phyloP scores from a whole-genome alignment of 2,113 vertebrate genomes.

The Chunga burmeisteri region DNA sequence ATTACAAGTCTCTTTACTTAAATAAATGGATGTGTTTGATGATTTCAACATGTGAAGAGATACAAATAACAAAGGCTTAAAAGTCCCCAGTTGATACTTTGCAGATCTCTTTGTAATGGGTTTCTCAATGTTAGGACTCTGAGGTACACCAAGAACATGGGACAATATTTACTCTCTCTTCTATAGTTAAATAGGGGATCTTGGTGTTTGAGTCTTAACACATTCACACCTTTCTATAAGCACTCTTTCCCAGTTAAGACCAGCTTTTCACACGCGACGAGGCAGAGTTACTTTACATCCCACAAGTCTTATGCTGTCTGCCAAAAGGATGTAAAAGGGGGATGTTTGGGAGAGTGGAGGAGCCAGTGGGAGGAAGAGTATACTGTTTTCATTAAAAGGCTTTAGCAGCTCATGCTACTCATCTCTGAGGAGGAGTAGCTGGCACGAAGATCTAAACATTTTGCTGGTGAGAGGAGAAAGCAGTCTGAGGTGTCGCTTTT shows the following conservation, averaged over 20 bases:
- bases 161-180: neutral
- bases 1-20: neutral
- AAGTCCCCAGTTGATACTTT: neutral
- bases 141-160: neutral
- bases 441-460: neutral
- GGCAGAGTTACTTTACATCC: neutral
- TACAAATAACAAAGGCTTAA: neutral
- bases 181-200: neutral
- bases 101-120: neutral
- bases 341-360: neutral
- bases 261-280: neutral
- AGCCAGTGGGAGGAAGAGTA: neutral
- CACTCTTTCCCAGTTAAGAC: neutral
- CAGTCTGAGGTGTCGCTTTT: neutral
- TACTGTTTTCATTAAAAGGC: neutral
- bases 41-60: neutral
- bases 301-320: neutral
- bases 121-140: neutral
- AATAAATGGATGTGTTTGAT: neutral
- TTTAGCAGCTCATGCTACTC: neutral
- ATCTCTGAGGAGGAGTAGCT: neutral
- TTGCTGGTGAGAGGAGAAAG: neutral
- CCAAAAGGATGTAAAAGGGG: neutral
- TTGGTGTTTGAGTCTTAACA: neutral
- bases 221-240: neutral